Base-by-base conservation (phyloP, 2,797 vertebrate species). In the Sebastes aleutianus region DNA sequence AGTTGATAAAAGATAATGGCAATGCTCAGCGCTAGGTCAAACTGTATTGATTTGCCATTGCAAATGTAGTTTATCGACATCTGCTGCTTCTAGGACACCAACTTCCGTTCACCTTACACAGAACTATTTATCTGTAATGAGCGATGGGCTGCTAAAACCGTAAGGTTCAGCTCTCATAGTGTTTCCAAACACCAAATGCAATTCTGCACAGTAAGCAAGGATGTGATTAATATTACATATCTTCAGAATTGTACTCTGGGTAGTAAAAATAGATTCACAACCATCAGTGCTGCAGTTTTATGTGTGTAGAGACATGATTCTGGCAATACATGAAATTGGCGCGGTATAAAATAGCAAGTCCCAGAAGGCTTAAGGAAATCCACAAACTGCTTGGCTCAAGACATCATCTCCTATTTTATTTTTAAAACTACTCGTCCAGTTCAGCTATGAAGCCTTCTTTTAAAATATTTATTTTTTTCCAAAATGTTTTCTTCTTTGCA, bases 191-290 rank as follows among this genome's bases (percentile, higher is more conserved):
- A 8, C 9, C 26, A 34, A 53, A 65, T 71, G 24, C 13, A 76
- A 2, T 50, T 75, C 32, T 20, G 53, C 26, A 4, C 29, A 43
- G 32, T 54, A 73, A 80, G 68, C 68, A 71, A 54, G 47, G 50
- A 26, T 47, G 22, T 26, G 63, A 78, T 80, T 66, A 75, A 83
- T 76, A 50, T 79, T 78, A 8, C 31, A 67, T 53, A 63, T 69
- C 43, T 58, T 43, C 62, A 64, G 14, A 84, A 31, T 58, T 73
- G 1, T 77, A 29, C 64, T 64, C 7, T 6, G 29, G 47, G 20
- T 68, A 53, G 54, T 73, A 64, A 71, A 76, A 85, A 75, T 65
- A 66, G 39, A 71, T 34, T 68, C 22, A 54, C 34, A 70, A 16
- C 24, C 57, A 34, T 36, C 18, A 12, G 20, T 47, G 47, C 57